Base-by-base conservation (phyloP, 2,888 invertebrate species). In the Stenchaetothrips biformis region DNA sequence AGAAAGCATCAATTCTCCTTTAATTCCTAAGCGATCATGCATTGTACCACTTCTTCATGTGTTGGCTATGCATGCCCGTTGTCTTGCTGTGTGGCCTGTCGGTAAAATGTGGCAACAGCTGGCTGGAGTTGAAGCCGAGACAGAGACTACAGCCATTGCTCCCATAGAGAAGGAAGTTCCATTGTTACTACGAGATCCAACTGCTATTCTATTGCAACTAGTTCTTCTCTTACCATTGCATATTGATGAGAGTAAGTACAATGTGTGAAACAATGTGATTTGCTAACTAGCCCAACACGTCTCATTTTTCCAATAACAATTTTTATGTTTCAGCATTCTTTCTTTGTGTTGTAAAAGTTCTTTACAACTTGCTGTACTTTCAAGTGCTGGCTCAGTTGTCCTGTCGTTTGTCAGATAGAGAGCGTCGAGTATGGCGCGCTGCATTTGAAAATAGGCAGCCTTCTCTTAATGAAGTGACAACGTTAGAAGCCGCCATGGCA, bases 21-120 rank as follows among this genome's bases (percentile, higher is more conserved):
- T 92, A 47, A 91, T 92, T 85, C 92, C 94, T 77, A 92, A 94
- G 85, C 90, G 94, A 81, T 94, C 94, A 84, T 94, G 94, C 85
- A 93, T 94, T 85, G 97, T 96, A 84, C 96, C 97, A 16, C 89
- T 98, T 82, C 88, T 97, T 82, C 95, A 96, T 85, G 95, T 97
- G 47, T 89, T 97, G 83, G 94, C 95, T 78, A 92, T 94, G 83
- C 96, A 97, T 88, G 93, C 94, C 53, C 92, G 94, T 82, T 91
- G 94, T 79, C 89, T 95, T 81, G 87, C 88, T 16, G 88, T 89
- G 80, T 90, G 92, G 89, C 91, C 91, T 3, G 87, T 90, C 78
- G 91, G 90, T 88, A 88, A 88, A 62, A 88, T 89, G 7, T 90
- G 90, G 89, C 88, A 90, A 83, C 89, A 90, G 82, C 83, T 91